Base-by-base conservation (phyloP, 2,797 vertebrate species). In the Melanotaenia trifasciata region DNA sequence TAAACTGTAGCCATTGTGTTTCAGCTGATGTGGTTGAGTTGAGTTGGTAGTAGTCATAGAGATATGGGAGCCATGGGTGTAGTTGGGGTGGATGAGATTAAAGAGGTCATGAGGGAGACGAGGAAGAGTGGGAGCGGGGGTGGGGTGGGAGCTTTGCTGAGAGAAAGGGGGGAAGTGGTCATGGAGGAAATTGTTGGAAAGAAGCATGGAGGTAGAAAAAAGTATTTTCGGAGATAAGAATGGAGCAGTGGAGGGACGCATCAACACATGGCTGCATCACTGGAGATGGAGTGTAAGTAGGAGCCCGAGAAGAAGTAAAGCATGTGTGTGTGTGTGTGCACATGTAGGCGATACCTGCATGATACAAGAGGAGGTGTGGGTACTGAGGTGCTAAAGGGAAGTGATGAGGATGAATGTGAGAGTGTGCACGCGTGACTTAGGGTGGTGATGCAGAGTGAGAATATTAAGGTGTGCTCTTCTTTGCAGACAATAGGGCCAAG, bases 361-460 rank as follows among this genome's bases (percentile, higher is more conserved):
- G 35, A 62, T 62, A 76, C 36, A 72, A 62, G 50, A 57, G 36
- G 61, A 67, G 70, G 72, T 77, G 70, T 72, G 76, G 54, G 70
- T 71, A 78, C 61, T 1, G 33, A 89, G 40, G 82, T 78, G 84
- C 45, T 0, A 74, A 79, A 72, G 18, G 53, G 64, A 78, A 65
- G 83, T 78, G 70, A 91, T 88, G 87, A 88, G 85, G 81, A 89
- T 86, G 82, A 84, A 87, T 87, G 80, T 38, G 67, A 83, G 76
- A 67, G 73, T 71, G 78, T 50, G 58, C 50, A 62, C 10, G 53
- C 50, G 57, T 84, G 79, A 81, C 79, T 79, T 70, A 0, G 65
- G 56, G 60, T 22, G 53, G 67, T 72, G 84, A 75, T 80, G 88
- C 84, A 81, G 82, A 81, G 61, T 65, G 56, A 76, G 77, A 89